Evolutionary conservation across 2,888 invertebrate genomes (phyloP), one percentile per base, ranked within the genome.

Genomic region (Philopedon plagiatum): DNA sequence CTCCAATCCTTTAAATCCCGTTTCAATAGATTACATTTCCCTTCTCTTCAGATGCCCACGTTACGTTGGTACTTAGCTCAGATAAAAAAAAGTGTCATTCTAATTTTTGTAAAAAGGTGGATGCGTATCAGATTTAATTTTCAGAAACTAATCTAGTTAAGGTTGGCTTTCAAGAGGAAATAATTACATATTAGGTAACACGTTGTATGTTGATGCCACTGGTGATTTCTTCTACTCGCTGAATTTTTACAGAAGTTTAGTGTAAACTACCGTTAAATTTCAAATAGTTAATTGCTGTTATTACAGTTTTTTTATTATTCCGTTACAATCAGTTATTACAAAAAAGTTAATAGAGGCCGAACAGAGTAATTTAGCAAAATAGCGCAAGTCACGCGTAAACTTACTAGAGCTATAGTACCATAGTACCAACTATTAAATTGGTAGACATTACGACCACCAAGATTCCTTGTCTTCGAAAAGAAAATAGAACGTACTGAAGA

Each of bases 371-470:
- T 64, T 54, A 54, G 64, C 39, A 54, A 64, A 54, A 63, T 63
- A 54, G 54, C 54, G 39, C 63, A 51, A 64, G 64, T 64, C 64
- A 64, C 51, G 54, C 64, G 37, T 37, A 64, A 64, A 64, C 26
- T 13, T 21, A 54, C 39, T 26, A 57, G 39, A 39, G 13, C 11
- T 13, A n/a, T 39, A 39, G 37, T 37, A 57, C 19, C 11, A 34
- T 18, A 56, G 56, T 56, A 18, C 32, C 34, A 58, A 13, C 26
- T 58, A 58, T n/a, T 26, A 41, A 58, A 23, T 41, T 13, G 41
- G 34, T 56, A 19, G 18, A 32, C 15, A 15, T n/a, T 51, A 9
- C 32, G 56, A 56, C 56, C 56, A 56, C 56, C 56, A 11, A 46
- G 44, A 46, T 46, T 46, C 21, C 21, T 2, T 9, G 9, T 46